Conservation (phyloP, 2,888 invertebrate species). For the Pristionchus japonicus region DNA sequence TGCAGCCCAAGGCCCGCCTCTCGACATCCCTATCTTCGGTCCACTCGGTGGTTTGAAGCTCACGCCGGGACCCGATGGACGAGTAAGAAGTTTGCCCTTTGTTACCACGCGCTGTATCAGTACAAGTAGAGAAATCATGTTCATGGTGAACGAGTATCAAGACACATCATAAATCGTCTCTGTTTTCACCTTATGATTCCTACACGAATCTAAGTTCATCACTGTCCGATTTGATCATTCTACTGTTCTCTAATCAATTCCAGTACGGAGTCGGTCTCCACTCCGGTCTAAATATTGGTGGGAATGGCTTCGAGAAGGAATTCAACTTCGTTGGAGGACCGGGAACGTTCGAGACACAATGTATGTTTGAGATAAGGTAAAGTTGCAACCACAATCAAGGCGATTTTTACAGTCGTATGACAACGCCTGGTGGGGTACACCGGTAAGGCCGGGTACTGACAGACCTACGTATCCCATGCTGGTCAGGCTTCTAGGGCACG, state of each 20-base stretch:
- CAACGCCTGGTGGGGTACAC: too few species aligned
- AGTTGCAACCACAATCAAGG: too few species aligned
- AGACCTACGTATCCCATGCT: too few species aligned
- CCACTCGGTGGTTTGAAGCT: conserved; percentile 33
- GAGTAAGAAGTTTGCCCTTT: not conserved
- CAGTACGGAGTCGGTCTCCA: conserved; percentile 37
- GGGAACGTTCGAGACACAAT: too few species aligned
- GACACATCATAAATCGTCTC: too few species aligned
- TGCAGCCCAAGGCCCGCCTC: not conserved
- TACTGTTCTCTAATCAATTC: not conserved
- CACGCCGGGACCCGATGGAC: not conserved
- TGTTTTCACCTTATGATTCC: too few species aligned
- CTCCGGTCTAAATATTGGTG: conserved; percentile 24
- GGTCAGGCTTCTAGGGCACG: too few species aligned
- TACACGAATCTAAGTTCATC: too few species aligned
- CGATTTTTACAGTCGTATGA: too few species aligned
- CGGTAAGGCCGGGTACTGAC: too few species aligned
- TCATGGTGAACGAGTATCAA: not conserved
- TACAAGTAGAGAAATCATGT: not conserved
- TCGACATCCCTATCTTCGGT: conserved; percentile 42
- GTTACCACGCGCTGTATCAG: not conserved
- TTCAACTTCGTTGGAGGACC: conserved; percentile 42
- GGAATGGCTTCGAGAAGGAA: conserved; percentile 36
- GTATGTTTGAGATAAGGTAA: too few species aligned
- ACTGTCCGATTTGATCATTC: too few species aligned